These are phyloP conservation scores for Anthopleura sola DNA, from an alignment of 64 coral and sea anemone species.

Conservation along the genomic window DNA sequence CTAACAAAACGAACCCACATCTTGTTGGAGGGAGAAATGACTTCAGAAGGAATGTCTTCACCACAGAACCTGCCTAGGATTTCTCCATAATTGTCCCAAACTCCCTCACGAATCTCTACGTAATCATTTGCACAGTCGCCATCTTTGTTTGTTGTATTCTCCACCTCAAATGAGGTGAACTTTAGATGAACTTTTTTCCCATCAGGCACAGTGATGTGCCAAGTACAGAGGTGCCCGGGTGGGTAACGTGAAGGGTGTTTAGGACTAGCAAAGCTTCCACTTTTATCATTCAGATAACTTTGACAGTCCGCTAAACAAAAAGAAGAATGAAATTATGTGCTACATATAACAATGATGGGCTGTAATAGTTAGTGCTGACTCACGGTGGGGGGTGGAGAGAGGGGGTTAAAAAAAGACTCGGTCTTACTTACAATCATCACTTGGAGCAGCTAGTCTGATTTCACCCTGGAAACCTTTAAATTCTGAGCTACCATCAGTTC, in stretches of 20 bases:
- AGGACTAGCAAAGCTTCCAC: constrained; percentile 40
- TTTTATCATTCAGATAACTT: constrained; percentile 22
- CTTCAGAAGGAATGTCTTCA: neutral
- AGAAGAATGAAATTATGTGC: neutral
- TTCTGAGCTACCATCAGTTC: neutral
- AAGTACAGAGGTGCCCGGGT: constrained; percentile 21
- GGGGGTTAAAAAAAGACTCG: neutral
- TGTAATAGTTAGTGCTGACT: neutral
- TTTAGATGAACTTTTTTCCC: constrained; percentile 21
- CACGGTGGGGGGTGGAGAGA: neutral
- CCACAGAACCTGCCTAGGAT: constrained; percentile 1
- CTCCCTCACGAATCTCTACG: neutral
- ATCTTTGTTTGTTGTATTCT: constrained; percentile 2
- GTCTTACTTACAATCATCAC: neutral
- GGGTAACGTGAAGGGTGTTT: constrained; percentile 35
- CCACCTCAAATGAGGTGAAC: constrained; percentile 36
- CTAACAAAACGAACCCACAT: constrained; percentile 9
- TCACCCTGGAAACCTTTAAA: constrained; percentile 12
- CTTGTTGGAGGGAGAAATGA: neutral
- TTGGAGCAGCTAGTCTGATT: constrained; percentile 5
- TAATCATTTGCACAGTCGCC: neutral
- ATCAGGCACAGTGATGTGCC: constrained; percentile 34
- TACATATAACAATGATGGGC: too few relatives aligned
- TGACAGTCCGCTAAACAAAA: neutral
- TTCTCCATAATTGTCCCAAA: neutral